Conservation (phyloP, 2,888 invertebrate species). For the Boloria selene region DNA sequence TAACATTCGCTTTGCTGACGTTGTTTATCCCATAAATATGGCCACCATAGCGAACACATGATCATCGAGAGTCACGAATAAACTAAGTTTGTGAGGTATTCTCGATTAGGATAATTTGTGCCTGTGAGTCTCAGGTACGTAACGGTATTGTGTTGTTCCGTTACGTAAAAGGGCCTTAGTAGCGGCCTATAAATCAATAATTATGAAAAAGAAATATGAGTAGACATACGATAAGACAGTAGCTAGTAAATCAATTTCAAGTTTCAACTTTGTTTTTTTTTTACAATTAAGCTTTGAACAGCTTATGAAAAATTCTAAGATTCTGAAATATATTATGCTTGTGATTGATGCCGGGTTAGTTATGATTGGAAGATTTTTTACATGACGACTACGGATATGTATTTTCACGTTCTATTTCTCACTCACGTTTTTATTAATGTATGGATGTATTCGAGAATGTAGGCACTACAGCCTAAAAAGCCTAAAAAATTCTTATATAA, state of each 20-base stretch:
- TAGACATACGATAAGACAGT: not conserved
- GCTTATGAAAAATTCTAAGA: too few relatives aligned
- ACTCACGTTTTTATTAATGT: slow-evolving; percentile 10
- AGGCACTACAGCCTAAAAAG: slow-evolving; percentile 4
- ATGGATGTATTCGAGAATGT: not conserved
- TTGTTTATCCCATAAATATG: slow-evolving; percentile 59
- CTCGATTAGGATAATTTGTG: slow-evolving; percentile 46
- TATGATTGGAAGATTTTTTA: not conserved
- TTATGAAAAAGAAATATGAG: slow-evolving; percentile 28
- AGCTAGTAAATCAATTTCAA: slow-evolving; percentile 3
- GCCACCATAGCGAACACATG: slow-evolving; percentile 68
- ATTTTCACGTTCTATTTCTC: not conserved
- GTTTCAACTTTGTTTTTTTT: not conserved
- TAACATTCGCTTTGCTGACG: slow-evolving; percentile 53
- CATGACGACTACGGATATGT: not conserved
- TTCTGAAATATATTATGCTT: too few relatives aligned
- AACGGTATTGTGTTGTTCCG: slow-evolving; percentile 47
- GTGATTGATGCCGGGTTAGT: too few relatives aligned
- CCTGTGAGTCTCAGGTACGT: slow-evolving; percentile 45
- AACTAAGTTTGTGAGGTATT: slow-evolving; percentile 56
- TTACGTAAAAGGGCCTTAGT: slow-evolving; percentile 67
- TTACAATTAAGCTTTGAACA: not conserved
- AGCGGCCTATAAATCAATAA: slow-evolving; percentile 65
- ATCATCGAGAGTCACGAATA: slow-evolving; percentile 51
- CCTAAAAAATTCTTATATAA: slow-evolving; percentile 60